phyloP scores from a whole-genome alignment of 2,113 vertebrate species.

The Herpetotheres cachinnans region DNA sequence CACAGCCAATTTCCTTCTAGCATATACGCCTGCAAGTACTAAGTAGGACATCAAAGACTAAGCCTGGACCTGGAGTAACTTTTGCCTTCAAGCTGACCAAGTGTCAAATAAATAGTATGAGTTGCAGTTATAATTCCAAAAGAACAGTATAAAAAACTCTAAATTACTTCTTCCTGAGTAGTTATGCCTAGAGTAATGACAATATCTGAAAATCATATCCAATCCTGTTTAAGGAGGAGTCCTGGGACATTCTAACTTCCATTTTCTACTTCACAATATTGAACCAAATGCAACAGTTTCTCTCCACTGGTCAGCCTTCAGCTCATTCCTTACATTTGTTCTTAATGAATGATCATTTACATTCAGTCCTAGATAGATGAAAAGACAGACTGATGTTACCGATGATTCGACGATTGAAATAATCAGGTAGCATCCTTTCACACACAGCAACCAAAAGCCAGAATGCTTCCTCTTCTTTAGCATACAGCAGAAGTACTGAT shows the following conservation, averaged over 20 bases:
- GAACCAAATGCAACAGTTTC: not conserved
- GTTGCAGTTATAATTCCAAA: not conserved
- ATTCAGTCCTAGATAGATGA: not conserved
- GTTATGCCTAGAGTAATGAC: not conserved
- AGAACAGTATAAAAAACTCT: not conserved
- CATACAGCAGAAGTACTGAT: conserved; percentile 93
- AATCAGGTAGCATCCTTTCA: conserved; percentile 96
- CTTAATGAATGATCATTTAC: not conserved
- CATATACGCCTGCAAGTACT: not conserved
- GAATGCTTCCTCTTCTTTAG: conserved; percentile 98
- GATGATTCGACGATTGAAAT: conserved; percentile 95
- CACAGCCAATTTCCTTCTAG: not conserved
- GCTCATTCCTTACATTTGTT: not conserved
- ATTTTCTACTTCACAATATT: not conserved
- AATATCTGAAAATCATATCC: not conserved
- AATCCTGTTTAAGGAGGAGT: not conserved
- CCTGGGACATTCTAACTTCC: not conserved
- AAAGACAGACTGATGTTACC: conserved; percentile 73
- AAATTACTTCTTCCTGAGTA: not conserved
- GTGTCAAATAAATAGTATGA: not conserved
- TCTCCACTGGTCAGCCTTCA: not conserved
- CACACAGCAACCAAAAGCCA: conserved; percentile 96
- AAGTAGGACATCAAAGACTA: not conserved
- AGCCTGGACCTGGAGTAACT: not conserved
- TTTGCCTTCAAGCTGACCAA: not conserved